Percentiles rank a stretch among this genome's conserved stretches.
phyloP scores from a whole-genome alignment of 2,888 invertebrate species.

The Coenonympha glycerion region DNA sequence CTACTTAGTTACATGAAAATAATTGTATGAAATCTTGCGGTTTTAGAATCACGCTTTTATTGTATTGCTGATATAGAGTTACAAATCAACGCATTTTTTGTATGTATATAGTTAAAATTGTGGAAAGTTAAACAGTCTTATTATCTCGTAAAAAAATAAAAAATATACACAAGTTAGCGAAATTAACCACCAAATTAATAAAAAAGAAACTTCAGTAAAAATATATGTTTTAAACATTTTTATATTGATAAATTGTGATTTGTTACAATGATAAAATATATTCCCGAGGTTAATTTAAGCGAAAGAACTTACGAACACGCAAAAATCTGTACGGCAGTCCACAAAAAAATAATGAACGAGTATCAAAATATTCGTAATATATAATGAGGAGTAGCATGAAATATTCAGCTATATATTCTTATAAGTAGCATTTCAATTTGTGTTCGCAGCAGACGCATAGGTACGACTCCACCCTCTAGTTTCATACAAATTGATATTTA shows the following conservation, averaged over 20 bases:
- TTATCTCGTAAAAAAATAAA: too few species aligned
- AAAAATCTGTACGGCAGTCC: neutral
- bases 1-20: neutral
- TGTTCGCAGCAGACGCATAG: slow-evolving; percentile 40
- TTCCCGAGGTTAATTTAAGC: too few species aligned
- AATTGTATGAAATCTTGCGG: neutral
- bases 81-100: too few species aligned
- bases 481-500: slow-evolving; percentile 76
- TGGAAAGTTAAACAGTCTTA: too few species aligned
- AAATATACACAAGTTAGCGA: too few species aligned
- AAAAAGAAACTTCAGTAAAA: too few species aligned
- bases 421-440: slow-evolving; percentile 63
- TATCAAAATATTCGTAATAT: slow-evolving; percentile 2
- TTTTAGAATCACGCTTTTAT: neutral
- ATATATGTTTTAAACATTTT: too few species aligned
- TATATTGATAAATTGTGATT: too few species aligned
- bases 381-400: too few species aligned
- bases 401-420: slow-evolving; percentile 36
- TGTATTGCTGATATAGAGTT: neutral
- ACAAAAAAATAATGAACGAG: neutral
- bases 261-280: too few species aligned
- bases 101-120: too few species aligned
- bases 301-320: neutral
- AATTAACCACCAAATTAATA: too few species aligned
- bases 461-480: slow-evolving; percentile 62